phyloP scores from a whole-genome alignment of 2,113 vertebrate genomes.

The Anser brachyrhynchus region DNA sequence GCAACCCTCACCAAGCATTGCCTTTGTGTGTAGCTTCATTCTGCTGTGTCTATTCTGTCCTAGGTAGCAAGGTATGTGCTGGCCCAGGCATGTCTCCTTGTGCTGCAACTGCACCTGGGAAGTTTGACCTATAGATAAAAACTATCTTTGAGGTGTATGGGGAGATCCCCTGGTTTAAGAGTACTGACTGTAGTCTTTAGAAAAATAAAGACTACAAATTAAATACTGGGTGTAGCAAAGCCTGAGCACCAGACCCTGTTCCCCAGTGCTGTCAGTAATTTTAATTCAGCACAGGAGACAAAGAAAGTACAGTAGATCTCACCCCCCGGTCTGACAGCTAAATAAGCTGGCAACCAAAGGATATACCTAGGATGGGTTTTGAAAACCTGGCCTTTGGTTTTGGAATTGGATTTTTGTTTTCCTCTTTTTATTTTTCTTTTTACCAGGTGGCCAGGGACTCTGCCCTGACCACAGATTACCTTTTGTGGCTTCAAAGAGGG shows the following conservation, averaged over 20 bases:
- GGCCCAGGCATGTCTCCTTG: rapidly evolving
- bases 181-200: not conserved
- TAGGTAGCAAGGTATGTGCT: not conserved
- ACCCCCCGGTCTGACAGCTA: not conserved
- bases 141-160: rapidly evolving
- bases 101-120: not conserved
- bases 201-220: not conserved
- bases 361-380: not conserved
- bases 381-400: rapidly evolving
- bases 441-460: not conserved
- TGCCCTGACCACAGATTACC: not conserved
- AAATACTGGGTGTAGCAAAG: not conserved
- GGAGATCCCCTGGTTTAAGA: not conserved
- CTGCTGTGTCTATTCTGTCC: not conserved
- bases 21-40: rapidly evolving
- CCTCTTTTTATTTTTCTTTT: not conserved
- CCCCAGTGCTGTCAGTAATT: rapidly evolving
- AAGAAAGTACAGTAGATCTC: not conserved
- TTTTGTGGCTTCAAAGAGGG: not conserved
- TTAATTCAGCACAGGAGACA: not conserved
- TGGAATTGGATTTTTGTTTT: not conserved
- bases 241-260: not conserved
- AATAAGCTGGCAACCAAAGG: not conserved
- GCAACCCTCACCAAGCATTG: not conserved
- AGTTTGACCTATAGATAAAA: not conserved